These are phyloP conservation scores for Tetrapedia diversipes DNA, from an alignment of 2,888 invertebrate genomes.

Conservation along the genomic window DNA sequence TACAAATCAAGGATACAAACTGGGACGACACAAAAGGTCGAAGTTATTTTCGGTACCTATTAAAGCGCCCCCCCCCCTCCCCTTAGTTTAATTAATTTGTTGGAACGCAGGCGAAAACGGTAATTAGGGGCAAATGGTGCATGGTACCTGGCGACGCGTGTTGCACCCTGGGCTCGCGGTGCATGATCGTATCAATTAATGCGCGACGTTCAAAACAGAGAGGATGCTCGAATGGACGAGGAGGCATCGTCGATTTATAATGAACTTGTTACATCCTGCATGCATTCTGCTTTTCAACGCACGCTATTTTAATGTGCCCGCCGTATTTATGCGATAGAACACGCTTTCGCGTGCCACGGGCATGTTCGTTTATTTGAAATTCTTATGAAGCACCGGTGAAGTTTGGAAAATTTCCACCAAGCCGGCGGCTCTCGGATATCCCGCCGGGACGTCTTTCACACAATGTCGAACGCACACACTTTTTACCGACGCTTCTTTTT, in stretches of 20 bases:
- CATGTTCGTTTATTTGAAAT: slow-evolving; percentile 26
- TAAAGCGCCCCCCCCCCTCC: background rate
- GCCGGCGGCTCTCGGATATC: background rate
- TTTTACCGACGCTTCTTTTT: background rate
- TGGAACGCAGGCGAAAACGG: background rate
- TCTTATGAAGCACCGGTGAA: slow-evolving; percentile 16
- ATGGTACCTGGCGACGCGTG: slow-evolving; percentile 14
- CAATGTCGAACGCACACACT: background rate
- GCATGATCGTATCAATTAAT: slow-evolving; percentile 46
- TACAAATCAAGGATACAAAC: slow-evolving; percentile 19
- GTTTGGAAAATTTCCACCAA: slow-evolving; percentile 22
- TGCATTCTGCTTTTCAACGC: slow-evolving; percentile 36
- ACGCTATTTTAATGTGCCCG: slow-evolving; percentile 32
- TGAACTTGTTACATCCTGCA: slow-evolving; percentile 56
- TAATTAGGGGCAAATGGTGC: slow-evolving; percentile 51
- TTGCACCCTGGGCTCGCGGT: background rate
- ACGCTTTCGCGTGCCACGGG: slow-evolving; percentile 15
- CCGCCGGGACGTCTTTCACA: background rate
- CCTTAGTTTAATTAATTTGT: slow-evolving; percentile 43
- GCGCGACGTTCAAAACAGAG: slow-evolving; percentile 7
- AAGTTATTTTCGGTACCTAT: slow-evolving; percentile 47
- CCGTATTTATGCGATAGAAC: slow-evolving; percentile 21
- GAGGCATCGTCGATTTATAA: slow-evolving; percentile 58
- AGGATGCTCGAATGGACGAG: slow-evolving; percentile 39
- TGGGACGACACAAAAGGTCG: slow-evolving; percentile 45